Percentiles rank a stretch among this genome's conserved stretches.
Conservation (phyloP, 2,888 invertebrate genomes). For the Drosophila falleni region DNA sequence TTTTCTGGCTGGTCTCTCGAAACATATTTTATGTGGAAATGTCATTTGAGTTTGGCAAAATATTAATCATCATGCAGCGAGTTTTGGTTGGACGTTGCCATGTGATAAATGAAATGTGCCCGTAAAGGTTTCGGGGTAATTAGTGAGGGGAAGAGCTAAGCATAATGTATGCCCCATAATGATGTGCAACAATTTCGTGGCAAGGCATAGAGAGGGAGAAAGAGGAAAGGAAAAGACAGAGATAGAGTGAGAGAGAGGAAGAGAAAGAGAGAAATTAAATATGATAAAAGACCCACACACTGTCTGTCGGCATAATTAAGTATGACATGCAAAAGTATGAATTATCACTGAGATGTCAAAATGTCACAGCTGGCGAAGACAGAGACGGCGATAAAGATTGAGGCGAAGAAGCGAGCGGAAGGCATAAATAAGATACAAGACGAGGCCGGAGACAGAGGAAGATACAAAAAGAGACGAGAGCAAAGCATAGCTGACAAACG, state of each 20-base stretch:
- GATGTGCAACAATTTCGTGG: slow-evolving; percentile 62
- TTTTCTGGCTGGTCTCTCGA: slow-evolving; percentile 53
- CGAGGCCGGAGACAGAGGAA: slow-evolving; percentile 24
- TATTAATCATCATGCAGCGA: slow-evolving; percentile 69
- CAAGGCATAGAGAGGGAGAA: background rate
- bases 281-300: slow-evolving; percentile 79
- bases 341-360: slow-evolving; percentile 84
- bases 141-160: slow-evolving; percentile 48
- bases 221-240: background rate
- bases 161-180: slow-evolving; percentile 50
- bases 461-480: slow-evolving; percentile 28
- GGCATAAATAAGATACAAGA: slow-evolving; percentile 64
- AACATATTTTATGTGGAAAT: slow-evolving; percentile 73
- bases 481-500: slow-evolving; percentile 56
- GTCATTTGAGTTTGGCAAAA: slow-evolving; percentile 70
- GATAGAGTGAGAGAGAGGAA: slow-evolving; percentile 1
- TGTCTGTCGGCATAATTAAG: slow-evolving; percentile 83
- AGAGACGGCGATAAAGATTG: slow-evolving; percentile 63
- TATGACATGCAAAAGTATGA: slow-evolving; percentile 85
- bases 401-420: slow-evolving; percentile 45
- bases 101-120: slow-evolving; percentile 70
- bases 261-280: slow-evolving; percentile 67
- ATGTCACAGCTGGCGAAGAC: slow-evolving; percentile 77
- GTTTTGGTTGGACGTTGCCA: slow-evolving; percentile 31
- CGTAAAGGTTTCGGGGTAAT: slow-evolving; percentile 62